Conservation (phyloP, 2,113 vertebrate species). For the Myotis davidii region DNA sequence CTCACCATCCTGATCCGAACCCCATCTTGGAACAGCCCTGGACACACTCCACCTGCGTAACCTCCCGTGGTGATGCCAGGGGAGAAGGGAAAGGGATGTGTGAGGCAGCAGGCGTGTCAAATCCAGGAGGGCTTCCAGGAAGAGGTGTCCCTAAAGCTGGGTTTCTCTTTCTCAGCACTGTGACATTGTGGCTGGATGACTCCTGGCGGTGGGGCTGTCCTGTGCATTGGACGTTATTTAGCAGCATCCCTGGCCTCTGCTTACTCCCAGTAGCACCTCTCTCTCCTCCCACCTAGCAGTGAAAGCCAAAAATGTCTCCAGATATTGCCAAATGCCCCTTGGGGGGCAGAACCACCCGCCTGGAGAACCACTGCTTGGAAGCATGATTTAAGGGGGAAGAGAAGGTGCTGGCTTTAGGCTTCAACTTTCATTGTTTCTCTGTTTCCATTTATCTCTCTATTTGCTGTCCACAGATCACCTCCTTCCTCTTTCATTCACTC, state of each 20-base stretch:
- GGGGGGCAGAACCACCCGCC: fast-evolving
- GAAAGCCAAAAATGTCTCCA: not conserved
- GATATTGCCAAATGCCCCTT: too few species aligned
- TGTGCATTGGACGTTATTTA: not conserved
- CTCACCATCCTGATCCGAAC: not conserved
- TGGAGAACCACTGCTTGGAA: not conserved
- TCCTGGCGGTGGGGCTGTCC: not conserved
- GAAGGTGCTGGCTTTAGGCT: not conserved
- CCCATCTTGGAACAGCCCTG: too few species aligned
- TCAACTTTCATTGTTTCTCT: not conserved
- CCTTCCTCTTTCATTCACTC: not conserved
- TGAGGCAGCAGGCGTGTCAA: not conserved
- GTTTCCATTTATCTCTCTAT: not conserved
- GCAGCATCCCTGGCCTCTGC: not conserved
- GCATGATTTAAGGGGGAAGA: not conserved
- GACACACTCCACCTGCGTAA: too few species aligned
- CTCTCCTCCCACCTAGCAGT: not conserved
- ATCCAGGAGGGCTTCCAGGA: not conserved
- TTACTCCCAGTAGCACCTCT: too few species aligned
- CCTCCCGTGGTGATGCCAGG: not conserved
- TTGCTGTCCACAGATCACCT: not conserved
- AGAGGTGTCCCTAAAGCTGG: not conserved
- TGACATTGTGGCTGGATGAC: not conserved
- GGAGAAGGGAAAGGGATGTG: not conserved
- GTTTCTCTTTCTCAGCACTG: not conserved